Percentiles rank a stretch among this genome's conserved stretches.
phyloP scores from a whole-genome alignment of 2,113 vertebrate genomes.

The Ammodytes marinus region DNA sequence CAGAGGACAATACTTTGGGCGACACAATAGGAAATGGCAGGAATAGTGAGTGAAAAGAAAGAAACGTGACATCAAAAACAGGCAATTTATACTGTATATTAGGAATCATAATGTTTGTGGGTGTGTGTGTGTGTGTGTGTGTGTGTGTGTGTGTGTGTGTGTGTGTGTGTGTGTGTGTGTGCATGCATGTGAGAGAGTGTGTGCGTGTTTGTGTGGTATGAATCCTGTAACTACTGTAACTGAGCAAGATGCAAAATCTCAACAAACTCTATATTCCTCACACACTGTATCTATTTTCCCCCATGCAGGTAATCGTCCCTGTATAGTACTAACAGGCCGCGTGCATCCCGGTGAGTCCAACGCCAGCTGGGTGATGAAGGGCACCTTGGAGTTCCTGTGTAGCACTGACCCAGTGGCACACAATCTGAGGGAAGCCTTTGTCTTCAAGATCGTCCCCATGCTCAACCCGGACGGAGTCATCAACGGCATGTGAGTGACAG shows the following conservation, averaged over 20 bases:
- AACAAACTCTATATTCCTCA: not conserved
- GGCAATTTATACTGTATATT: too few species aligned
- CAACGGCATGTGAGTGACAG: slow-evolving; percentile 91
- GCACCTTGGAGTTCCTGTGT: slow-evolving; percentile 92
- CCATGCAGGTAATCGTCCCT: slow-evolving; percentile 87
- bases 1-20: too few species aligned
- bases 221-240: not conserved
- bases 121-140: too few species aligned
- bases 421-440: slow-evolving; percentile 90
- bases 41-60: too few species aligned
- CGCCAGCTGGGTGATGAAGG: slow-evolving; percentile 97
- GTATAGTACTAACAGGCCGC: slow-evolving; percentile 88
- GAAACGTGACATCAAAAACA: too few species aligned
- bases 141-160: too few species aligned
- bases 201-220: too few species aligned
- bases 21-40: too few species aligned
- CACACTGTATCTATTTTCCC: not conserved
- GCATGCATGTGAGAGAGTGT: too few species aligned
- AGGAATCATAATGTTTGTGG: too few species aligned
- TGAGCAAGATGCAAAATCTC: not conserved
- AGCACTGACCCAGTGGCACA: slow-evolving; percentile 88
- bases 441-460: slow-evolving; percentile 97
- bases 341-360: slow-evolving; percentile 97
- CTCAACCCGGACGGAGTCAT: slow-evolving; percentile 96
- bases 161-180: too few species aligned